Evolutionary conservation across 2,888 invertebrate species (phyloP).

Genomic region (Lamellibrachia columna): DNA sequence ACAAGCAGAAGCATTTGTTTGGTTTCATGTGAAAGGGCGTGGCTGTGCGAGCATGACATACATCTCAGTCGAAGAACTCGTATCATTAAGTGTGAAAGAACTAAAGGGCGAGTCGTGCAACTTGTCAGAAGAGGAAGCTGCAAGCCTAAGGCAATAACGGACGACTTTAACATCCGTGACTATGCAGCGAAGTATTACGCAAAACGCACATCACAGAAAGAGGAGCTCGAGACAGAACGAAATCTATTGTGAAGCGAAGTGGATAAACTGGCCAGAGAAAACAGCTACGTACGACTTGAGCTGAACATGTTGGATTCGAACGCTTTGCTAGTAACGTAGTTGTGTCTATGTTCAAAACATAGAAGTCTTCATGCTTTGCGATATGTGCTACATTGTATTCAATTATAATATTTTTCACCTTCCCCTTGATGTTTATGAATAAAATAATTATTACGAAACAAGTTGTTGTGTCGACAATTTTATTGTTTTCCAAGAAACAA

Average conservation of each 20-base stretch:
- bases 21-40: not conserved
- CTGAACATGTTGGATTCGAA: constrained; percentile 79
- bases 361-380: not conserved
- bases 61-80: constrained; percentile 83
- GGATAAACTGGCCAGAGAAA: constrained; percentile 82
- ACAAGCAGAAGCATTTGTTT: not conserved
- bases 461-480: no score
- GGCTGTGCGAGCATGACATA: not conserved
- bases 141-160: constrained; percentile 92
- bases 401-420: no score
- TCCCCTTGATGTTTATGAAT: no score
- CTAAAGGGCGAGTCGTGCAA: constrained; percentile 89
- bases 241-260: constrained; percentile 84
- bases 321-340: constrained; percentile 74
- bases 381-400: no score
- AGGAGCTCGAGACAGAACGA: constrained; percentile 89
- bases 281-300: constrained; percentile 79
- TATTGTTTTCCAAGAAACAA: no score
- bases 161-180: constrained; percentile 95
- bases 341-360: not conserved
- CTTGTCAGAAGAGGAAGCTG: constrained; percentile 85
- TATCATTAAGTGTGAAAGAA: constrained; percentile 91
- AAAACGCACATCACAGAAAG: constrained; percentile 93
- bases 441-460: no score
- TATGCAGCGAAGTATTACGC: constrained; percentile 91